Percentiles rank a stretch among this genome's conserved stretches.
phyloP scores from a whole-genome alignment of 2,888 invertebrate species.

The Pachycephus smyrnensis region DNA sequence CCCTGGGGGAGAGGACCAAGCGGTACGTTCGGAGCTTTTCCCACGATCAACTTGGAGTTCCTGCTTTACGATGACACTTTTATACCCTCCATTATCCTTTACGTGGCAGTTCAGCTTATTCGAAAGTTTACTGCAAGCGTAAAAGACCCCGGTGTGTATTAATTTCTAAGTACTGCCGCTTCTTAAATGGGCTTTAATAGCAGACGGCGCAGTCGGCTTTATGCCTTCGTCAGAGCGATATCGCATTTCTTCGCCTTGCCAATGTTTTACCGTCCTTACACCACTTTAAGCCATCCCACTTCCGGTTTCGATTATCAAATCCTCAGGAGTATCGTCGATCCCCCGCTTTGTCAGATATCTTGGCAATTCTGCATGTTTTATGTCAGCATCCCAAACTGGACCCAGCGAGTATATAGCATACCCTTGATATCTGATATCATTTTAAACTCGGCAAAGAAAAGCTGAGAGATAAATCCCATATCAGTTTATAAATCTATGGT shows the following conservation, averaged over 20 bases:
- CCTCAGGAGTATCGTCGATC: neutral
- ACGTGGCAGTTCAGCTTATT: neutral
- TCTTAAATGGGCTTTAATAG: slow-evolving; percentile 2
- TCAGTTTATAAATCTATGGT: neutral
- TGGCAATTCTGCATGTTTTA: neutral
- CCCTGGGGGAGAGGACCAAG: neutral
- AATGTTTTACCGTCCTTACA: neutral
- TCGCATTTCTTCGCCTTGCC: neutral
- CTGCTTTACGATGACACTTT: neutral
- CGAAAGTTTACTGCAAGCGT: neutral
- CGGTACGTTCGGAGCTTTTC: neutral
- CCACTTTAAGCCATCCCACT: neutral
- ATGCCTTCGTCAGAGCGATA: neutral
- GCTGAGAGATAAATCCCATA: neutral
- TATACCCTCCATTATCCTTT: neutral
- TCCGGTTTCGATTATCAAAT: neutral
- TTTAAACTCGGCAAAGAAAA: neutral
- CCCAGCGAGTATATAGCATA: neutral
- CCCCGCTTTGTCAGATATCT: neutral
- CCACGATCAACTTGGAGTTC: neutral
- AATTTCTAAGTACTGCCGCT: slow-evolving; percentile 2
- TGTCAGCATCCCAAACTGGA: neutral
- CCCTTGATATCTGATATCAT: neutral
- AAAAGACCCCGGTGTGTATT: slow-evolving; percentile 1
- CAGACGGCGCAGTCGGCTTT: neutral